Evolutionary conservation across 2,888 invertebrate species (phyloP).

Genomic region (Campopleginae sp.): DNA sequence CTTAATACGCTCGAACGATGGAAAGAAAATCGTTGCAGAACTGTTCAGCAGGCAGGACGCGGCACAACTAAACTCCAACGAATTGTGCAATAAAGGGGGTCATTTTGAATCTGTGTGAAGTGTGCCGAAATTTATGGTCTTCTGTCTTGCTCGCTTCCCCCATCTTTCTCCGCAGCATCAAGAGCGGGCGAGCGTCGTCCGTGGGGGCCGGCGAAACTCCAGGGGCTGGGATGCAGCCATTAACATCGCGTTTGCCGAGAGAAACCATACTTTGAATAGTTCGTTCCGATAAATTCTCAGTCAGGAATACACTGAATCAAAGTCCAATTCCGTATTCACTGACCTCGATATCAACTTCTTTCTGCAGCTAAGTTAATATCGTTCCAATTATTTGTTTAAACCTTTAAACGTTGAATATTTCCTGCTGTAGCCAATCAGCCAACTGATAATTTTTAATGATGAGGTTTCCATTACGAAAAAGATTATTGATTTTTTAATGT

Average conservation of each 20-base stretch:
- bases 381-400: background rate
- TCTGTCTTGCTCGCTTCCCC: slow-evolving; percentile 65
- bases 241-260: slow-evolving; percentile 77
- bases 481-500: background rate
- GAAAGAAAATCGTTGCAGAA: slow-evolving; percentile 67
- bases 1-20: background rate
- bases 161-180: slow-evolving; percentile 53
- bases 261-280: slow-evolving; percentile 50
- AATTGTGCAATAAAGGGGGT: slow-evolving; percentile 85
- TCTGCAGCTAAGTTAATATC: background rate
- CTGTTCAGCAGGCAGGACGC: slow-evolving; percentile 76
- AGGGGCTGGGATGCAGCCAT: slow-evolving; percentile 74
- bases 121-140: slow-evolving; percentile 85
- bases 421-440: background rate
- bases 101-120: slow-evolving; percentile 85
- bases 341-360: slow-evolving; percentile 29
- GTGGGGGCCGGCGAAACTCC: slow-evolving; percentile 69
- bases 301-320: slow-evolving; percentile 23
- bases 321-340: slow-evolving; percentile 13
- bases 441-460: background rate
- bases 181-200: slow-evolving; percentile 57
- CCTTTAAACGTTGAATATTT: background rate
- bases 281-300: slow-evolving; percentile 48
- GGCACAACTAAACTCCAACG: slow-evolving; percentile 76
- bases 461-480: background rate